phyloP scores from a whole-genome alignment of 35 echinoderm and acorn worm genomes.

The Apostichopus japonicus region DNA sequence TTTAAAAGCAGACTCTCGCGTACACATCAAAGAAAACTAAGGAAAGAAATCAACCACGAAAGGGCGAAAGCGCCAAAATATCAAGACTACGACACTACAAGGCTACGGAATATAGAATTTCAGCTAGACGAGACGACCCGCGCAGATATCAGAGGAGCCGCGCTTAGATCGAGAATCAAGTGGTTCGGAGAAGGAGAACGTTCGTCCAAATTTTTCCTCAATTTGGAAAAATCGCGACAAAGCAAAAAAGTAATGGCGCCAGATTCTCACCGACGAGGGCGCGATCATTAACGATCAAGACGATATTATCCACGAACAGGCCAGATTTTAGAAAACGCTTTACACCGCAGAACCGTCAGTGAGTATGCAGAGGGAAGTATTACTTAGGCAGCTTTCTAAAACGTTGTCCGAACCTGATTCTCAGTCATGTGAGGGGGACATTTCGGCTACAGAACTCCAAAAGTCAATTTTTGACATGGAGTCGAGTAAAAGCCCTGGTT shows the following conservation, averaged over 20 bases:
- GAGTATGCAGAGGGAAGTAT: neutral
- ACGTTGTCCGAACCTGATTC: neutral
- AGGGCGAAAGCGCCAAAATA: conserved; percentile 29
- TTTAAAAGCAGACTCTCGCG: neutral
- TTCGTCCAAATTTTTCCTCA: conserved; percentile 40
- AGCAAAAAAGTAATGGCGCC: conserved; percentile 22
- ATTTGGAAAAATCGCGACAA: conserved; percentile 43
- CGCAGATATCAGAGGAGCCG: conserved; percentile 2
- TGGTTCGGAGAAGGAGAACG: conserved; percentile 55
- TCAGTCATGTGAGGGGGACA: neutral
- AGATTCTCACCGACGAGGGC: neutral
- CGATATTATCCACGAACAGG: neutral
- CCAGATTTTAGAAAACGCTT: neutral
- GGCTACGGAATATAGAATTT: conserved; percentile 3
- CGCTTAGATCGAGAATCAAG: conserved; percentile 23
- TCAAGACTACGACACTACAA: conserved; percentile 16
- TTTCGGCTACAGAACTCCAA: neutral
- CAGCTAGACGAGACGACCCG: neutral
- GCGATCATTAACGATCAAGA: neutral
- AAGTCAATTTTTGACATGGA: conserved; percentile 4
- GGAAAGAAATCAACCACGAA: conserved; percentile 28
- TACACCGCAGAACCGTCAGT: neutral
- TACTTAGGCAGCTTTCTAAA: neutral
- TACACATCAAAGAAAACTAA: neutral
- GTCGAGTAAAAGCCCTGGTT: conserved; percentile 39